These are phyloP conservation scores for Ascidia mentula DNA, from an alignment of 23 tunicate genomes.

Conservation along the genomic window DNA sequence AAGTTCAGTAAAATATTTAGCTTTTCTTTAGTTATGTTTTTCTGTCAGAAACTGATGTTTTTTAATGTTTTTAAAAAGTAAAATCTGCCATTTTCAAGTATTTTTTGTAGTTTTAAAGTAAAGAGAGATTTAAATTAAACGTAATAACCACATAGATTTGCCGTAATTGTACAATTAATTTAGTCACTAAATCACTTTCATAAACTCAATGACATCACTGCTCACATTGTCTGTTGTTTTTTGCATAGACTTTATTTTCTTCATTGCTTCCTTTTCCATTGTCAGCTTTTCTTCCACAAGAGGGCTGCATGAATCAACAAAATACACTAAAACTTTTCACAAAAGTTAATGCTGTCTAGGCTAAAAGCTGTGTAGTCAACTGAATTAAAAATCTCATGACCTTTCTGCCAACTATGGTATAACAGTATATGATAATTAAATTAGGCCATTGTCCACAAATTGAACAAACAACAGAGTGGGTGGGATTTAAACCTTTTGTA, in stretches of 20 bases:
- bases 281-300: slow-evolving; percentile 82
- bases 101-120: too few species aligned
- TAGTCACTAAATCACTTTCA: too few species aligned
- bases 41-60: too few species aligned
- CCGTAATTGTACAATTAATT: too few species aligned
- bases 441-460: background rate
- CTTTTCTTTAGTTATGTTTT: too few species aligned
- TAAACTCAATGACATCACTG: too few species aligned
- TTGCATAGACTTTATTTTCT: slow-evolving; percentile 66
- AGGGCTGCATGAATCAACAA: slow-evolving; percentile 42
- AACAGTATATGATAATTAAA: background rate
- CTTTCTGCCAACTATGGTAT: background rate
- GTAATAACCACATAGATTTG: too few species aligned
- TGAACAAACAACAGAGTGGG: background rate
- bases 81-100: too few species aligned
- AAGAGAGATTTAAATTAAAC: too few species aligned
- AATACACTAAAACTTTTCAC: background rate
- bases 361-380: background rate
- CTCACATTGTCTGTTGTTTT: slow-evolving; percentile 61
- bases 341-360: background rate
- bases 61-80: too few species aligned
- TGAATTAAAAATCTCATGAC: background rate
- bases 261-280: slow-evolving; percentile 84
- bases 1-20: too few species aligned
- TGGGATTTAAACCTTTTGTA: slow-evolving; percentile 2